These are phyloP conservation scores for Tholera decimalis DNA, from an alignment of 2,888 invertebrate genomes.

Conservation along the genomic window DNA sequence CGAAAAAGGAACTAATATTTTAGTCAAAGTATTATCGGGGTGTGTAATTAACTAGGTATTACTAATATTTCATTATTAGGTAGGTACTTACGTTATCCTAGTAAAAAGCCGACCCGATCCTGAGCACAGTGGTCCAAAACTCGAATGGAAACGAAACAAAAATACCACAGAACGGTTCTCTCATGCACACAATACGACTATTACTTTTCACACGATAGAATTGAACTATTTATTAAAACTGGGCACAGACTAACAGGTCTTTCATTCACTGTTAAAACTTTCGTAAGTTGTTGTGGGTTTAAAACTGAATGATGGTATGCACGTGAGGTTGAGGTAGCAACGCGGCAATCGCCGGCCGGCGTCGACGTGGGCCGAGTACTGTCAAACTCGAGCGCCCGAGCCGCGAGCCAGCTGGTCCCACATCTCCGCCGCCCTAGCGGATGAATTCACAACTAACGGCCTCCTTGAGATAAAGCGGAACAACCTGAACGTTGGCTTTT, in stretches of 20 bases:
- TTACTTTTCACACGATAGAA: constrained; percentile 82
- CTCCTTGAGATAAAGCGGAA: constrained; percentile 68
- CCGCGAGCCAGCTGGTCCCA: constrained; percentile 86
- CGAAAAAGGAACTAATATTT: constrained; percentile 3
- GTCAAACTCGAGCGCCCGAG: constrained; percentile 86
- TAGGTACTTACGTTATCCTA: constrained; percentile 60
- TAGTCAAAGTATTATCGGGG: no score
- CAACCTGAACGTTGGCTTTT: constrained; percentile 62
- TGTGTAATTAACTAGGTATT: background rate
- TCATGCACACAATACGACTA: constrained; percentile 81
- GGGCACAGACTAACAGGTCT: constrained; percentile 71
- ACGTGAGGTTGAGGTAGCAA: constrained; percentile 82
- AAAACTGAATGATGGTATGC: constrained; percentile 78
- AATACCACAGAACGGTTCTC: constrained; percentile 83
- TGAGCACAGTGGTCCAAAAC: constrained; percentile 79
- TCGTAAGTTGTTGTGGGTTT: constrained; percentile 79
- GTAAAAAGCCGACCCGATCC: constrained; percentile 60
- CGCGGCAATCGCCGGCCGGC: constrained; percentile 76
- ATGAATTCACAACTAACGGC: constrained; percentile 83
- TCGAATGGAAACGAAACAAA: constrained; percentile 81
- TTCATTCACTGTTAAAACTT: constrained; percentile 71
- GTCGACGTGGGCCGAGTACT: constrained; percentile 82
- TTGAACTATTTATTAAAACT: constrained; percentile 72
- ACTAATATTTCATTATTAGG: background rate
- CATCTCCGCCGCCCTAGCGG: constrained; percentile 86